Conservation (phyloP, 2,113 vertebrate species). For the Hippopotamus amphibius region DNA sequence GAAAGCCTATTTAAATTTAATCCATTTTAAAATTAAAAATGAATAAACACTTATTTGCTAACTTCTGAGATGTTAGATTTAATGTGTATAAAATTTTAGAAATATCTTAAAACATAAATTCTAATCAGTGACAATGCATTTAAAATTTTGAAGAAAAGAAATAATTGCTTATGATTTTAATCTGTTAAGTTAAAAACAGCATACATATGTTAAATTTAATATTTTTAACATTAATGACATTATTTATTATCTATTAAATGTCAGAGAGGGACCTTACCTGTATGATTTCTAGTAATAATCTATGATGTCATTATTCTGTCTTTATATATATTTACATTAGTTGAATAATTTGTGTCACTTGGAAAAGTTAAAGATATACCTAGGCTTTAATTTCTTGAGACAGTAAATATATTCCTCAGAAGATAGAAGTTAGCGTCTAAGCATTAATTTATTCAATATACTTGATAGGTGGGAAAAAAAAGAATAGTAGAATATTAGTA, state of each 20-base stretch:
- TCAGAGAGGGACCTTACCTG: neutral
- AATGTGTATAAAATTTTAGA: neutral
- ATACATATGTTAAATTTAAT: neutral
- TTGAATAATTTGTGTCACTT: neutral
- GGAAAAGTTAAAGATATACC: conserved; percentile 5
- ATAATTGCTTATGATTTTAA: neutral
- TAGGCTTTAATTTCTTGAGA: neutral
- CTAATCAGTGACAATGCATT: neutral
- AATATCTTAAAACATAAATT: conserved; percentile 33
- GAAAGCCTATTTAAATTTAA: neutral
- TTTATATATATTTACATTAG: neutral
- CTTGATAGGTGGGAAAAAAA: neutral
- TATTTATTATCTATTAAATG: conserved; percentile 2
- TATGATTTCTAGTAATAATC: neutral
- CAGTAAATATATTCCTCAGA: neutral
- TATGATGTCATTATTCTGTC: neutral
- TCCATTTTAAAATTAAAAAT: conserved; percentile 34
- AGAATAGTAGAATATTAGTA: neutral
- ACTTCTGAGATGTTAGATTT: neutral
- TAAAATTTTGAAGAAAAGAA: neutral
- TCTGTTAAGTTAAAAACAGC: neutral
- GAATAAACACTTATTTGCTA: neutral
- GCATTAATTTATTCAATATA: neutral
- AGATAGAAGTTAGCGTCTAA: neutral
- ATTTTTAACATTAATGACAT: conserved; percentile 15